Evolutionary conservation across 2,113 vertebrate species (phyloP), one percentile per base, ranked within the genome.

Genomic region (Callopanchax toddi): DNA sequence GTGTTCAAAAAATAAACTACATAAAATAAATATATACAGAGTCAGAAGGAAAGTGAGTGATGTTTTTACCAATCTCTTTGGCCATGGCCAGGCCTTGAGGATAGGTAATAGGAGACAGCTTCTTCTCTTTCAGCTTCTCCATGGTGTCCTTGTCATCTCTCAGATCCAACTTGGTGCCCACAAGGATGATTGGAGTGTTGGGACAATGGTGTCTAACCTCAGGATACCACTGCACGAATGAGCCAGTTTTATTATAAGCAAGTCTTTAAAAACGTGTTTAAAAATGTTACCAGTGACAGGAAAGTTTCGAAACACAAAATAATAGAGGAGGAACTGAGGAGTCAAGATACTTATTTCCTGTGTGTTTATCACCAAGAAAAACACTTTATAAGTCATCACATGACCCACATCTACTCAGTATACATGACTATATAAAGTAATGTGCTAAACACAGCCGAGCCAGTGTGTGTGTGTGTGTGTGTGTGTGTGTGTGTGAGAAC

Each of bases 71-170:
- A 0, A 99, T 99, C 91, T 99, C 97, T 90, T 99, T 99, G 3
- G 97, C 96, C 97, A 99, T 98, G 46, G 96, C 96, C 32, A 99
- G 90, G 81, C 96, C 97, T 84, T 99, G 97, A 0, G 97, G 97
- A 81, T 97, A 99, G 73, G 95, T 98, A 77, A 99, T 99, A 0
- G 97, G 96, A 0, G 95, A 93, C 76, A 99, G 93, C 69, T 99
- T 99, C 93, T 99, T 98, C 90, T 99, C 97, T 89, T 94, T 97
- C 86, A 99, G 94, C 50, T 98, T 98, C 63, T 99, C 97, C 9
- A 94, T 96, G 0, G 97, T 98, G 90, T 99, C 97, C 86, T 99
- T 99, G 45, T 99, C 97, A 74, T 99, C 97, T 88, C 97, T 93
- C 37, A 99, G 93, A 44, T 99, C 97, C 0, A 98, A 93, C 52